These are phyloP conservation scores for Willowsia nigromaculata DNA, from an alignment of 2,888 invertebrate genomes.

Conservation along the genomic window DNA sequence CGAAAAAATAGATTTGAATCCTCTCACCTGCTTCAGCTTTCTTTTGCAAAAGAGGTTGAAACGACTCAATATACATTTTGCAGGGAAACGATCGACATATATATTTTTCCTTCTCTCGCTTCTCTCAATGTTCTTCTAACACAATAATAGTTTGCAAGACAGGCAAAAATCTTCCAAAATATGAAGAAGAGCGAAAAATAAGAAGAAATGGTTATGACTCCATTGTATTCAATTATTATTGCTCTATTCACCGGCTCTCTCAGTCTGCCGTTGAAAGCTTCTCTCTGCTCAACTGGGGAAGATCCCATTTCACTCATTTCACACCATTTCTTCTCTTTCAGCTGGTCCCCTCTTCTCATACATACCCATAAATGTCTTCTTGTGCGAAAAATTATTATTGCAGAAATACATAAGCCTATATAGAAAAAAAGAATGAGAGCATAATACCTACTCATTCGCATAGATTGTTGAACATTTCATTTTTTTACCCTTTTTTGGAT, in stretches of 20 bases:
- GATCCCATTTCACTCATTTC: conserved; percentile 16
- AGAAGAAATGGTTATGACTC: conserved; percentile 63
- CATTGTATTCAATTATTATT: conserved; percentile 58
- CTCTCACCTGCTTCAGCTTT: conserved; percentile 37
- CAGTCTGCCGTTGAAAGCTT: too few species aligned
- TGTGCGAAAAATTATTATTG: conserved; percentile 58
- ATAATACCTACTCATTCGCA: not conserved
- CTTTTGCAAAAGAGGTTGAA: not conserved
- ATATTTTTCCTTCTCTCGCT: not conserved
- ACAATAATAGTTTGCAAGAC: not conserved
- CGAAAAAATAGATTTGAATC: not conserved
- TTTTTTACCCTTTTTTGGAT: conserved; percentile 53
- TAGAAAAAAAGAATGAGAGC: not conserved
- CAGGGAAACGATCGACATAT: not conserved
- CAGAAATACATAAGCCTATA: conserved; percentile 13
- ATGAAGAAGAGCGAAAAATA: not conserved
- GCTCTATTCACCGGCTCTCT: conserved; percentile 19
- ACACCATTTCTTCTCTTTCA: conserved; percentile 18
- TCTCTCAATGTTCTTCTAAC: not conserved
- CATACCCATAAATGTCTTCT: conserved; percentile 52
- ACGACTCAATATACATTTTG: not conserved
- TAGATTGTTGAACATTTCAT: not conserved
- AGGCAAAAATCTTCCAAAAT: not conserved
- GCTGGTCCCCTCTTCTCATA: not conserved
- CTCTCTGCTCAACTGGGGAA: not conserved